These are phyloP conservation scores for Ectobius pallidus DNA, from an alignment of 2,888 invertebrate genomes.

Conservation along the genomic window DNA sequence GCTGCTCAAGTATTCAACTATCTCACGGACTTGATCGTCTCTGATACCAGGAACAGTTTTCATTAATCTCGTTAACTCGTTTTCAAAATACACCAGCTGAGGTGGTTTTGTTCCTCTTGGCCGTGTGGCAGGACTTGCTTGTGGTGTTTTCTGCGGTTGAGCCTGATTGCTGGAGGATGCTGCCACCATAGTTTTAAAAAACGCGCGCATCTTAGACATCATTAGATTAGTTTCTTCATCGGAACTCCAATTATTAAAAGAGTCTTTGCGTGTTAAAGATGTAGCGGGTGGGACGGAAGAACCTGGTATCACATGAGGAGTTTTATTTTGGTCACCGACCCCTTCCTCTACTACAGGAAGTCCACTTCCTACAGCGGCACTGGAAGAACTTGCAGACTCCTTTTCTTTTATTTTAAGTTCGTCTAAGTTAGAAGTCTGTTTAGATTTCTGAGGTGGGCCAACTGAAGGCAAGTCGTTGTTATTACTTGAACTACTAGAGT, in stretches of 20 bases:
- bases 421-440: not conserved
- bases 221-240: constrained; percentile 93
- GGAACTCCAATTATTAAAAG: constrained; percentile 93
- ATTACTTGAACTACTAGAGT: constrained; percentile 28
- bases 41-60: constrained; percentile 91
- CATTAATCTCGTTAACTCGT: constrained; percentile 87
- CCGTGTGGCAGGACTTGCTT: constrained; percentile 56
- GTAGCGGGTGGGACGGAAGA: constrained; percentile 62
- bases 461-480: constrained; percentile 9
- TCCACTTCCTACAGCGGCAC: not conserved
- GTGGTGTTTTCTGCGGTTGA: constrained; percentile 50
- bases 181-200: constrained; percentile 90
- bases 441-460: not conserved
- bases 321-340: constrained; percentile 23
- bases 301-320: constrained; percentile 51
- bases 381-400: not conserved
- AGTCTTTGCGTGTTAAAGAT: constrained; percentile 80
- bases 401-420: not conserved
- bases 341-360: not conserved
- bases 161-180: constrained; percentile 60
- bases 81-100: constrained; percentile 87
- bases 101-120: constrained; percentile 74
- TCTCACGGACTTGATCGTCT: constrained; percentile 88
- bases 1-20: constrained; percentile 89
- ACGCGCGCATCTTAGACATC: constrained; percentile 94